Conservation (phyloP, 2,113 vertebrate genomes). For the Ophiodon elongatus region DNA sequence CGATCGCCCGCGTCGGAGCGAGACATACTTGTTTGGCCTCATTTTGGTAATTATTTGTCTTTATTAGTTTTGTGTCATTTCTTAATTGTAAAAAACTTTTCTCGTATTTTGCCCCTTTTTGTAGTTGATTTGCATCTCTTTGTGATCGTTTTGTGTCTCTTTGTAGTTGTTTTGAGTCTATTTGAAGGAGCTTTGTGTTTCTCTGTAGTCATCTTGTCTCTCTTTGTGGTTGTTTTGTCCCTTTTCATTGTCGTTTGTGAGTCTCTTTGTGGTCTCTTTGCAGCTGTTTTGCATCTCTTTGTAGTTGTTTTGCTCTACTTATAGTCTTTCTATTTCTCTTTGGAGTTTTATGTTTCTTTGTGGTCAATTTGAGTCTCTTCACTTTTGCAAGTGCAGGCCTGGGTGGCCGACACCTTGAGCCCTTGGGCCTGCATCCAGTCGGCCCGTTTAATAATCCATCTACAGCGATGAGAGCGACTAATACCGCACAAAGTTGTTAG, state of each 20-base stretch:
- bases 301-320: background rate
- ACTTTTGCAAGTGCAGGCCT: no score
- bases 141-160: background rate
- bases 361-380: no score
- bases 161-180: background rate
- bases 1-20: background rate
- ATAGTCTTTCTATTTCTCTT: background rate
- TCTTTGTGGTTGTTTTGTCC: background rate
- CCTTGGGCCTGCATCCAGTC: no score
- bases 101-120: background rate
- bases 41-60: no score
- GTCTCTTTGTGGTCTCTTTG: no score
- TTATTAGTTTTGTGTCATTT: no score
- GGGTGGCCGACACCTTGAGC: no score
- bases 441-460: no score
- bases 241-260: no score
- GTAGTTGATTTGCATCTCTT: background rate
- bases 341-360: background rate
- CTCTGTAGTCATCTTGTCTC: background rate
- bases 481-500: constrained; percentile 3
- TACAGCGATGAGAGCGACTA: background rate
- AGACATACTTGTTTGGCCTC: no score
- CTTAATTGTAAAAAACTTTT: no score
- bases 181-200: background rate
- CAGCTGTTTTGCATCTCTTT: background rate